These are phyloP conservation scores for Octodonta nipae DNA, from an alignment of 2,888 invertebrate genomes.

Conservation along the genomic window DNA sequence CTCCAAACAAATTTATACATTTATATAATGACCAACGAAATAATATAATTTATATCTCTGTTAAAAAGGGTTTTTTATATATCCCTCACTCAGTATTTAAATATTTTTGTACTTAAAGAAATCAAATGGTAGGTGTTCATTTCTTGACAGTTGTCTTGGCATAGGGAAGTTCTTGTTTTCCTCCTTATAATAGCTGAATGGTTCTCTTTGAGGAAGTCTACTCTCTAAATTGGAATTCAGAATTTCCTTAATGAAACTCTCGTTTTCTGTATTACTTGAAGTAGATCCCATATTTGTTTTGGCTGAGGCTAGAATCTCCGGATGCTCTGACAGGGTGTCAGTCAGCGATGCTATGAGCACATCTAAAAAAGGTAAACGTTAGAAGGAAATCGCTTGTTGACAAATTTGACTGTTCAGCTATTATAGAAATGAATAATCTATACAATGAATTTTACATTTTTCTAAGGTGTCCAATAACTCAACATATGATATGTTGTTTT, in stretches of 20 bases:
- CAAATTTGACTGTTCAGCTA: too few species aligned
- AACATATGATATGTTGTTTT: too few species aligned
- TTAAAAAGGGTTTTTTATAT: too few species aligned
- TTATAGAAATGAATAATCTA: too few species aligned
- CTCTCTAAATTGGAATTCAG: conserved; percentile 39
- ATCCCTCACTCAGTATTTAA: too few species aligned
- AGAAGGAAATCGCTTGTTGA: too few species aligned
- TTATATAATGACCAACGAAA: too few species aligned
- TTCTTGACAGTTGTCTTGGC: conserved; percentile 30
- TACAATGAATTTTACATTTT: too few species aligned
- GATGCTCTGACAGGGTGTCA: conserved; percentile 60
- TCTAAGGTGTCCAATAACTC: too few species aligned
- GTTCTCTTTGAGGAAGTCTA: conserved; percentile 35
- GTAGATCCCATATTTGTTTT: conserved; percentile 15
- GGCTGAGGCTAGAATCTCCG: conserved; percentile 42
- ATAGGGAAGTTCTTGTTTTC: conserved; percentile 30
- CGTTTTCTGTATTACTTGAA: conserved; percentile 21
- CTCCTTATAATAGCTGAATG: conserved; percentile 39
- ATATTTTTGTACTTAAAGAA: conserved; percentile 21
- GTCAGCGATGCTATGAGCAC: conserved; percentile 62
- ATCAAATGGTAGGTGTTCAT: conserved; percentile 20
- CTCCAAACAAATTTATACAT: too few species aligned
- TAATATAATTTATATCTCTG: too few species aligned
- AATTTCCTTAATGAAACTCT: conserved; percentile 39
- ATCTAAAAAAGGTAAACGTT: conserved; percentile 46